Evolutionary conservation across 2,888 invertebrate genomes (phyloP), one percentile per base, ranked within the genome.

Genomic region (Loripinus fragilis): DNA sequence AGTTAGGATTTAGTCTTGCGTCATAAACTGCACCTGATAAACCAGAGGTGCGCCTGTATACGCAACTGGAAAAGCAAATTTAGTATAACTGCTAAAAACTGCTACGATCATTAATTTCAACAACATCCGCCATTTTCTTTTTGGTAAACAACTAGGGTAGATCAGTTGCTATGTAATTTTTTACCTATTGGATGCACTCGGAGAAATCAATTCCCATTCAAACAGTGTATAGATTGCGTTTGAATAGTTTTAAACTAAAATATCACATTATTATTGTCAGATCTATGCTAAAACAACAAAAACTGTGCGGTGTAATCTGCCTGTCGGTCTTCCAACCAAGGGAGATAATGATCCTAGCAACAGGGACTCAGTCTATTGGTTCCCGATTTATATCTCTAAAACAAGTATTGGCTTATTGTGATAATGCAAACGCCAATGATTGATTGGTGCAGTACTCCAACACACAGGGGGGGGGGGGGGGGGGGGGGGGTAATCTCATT

Each of bases 291-390:
- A 52, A 25, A 52, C 1, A 10, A 52, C 15, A 25, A n/a, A 52
- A 52, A 52, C 7, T 52, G 25, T 23, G 5, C 25, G 25, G 3
- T 25, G 25, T 2, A 25, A 7, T 52, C 52, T 3, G 23, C 12
- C 3, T 10, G 12, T n/a, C 20, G 2, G 10, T 25, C 1, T 8
- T 25, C 25, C 25, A 7, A 10, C 2, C 33, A 60, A 20, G 60
- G 60, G 60, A 60, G 60, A 5, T 60, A 60, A 60, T 60, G 10
- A 30, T 8, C 60, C 12, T 60, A 60, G 60, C 60, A 60, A 60
- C 60, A 30, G 33, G 60, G 25, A 52, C 52, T 25, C 12, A 25
- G 10, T 52, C 52, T 8, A 25, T 25, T 52, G 52, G 52, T 25
- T n/a, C 52, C 52, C 52, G 2, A 25, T 25, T 23, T n/a, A n/a